These are phyloP conservation scores for Poecilia picta DNA, from an alignment of 2,797 vertebrate genomes.

Conservation along the genomic window DNA sequence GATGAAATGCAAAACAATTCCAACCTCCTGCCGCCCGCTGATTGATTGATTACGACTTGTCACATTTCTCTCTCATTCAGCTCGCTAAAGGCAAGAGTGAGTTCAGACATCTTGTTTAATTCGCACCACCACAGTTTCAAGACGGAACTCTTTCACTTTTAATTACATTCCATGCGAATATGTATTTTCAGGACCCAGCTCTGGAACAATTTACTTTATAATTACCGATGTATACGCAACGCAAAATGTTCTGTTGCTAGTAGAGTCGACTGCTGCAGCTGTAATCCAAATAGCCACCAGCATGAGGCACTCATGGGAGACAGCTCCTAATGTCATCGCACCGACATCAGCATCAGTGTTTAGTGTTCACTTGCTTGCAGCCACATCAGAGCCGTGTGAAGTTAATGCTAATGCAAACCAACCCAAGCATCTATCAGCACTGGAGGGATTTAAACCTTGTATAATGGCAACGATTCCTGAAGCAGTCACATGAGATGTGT, in stretches of 20 bases:
- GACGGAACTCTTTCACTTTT: background rate
- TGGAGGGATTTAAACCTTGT: background rate
- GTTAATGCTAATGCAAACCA: conserved; percentile 8
- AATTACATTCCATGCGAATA: background rate
- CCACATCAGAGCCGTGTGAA: conserved; percentile 11
- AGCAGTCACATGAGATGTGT: background rate
- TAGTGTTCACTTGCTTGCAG: background rate
- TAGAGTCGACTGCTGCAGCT: background rate
- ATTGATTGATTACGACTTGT: conserved; percentile 74
- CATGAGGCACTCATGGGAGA: background rate
- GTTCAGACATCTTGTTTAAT: conserved; percentile 17
- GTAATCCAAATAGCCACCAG: conserved; percentile 8
- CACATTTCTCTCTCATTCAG: conserved; percentile 57
- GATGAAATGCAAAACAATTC: conserved; percentile 79
- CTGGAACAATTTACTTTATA: conserved; percentile 7
- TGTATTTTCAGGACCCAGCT: background rate
- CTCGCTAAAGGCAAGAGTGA: conserved; percentile 25
- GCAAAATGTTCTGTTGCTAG: conserved; percentile 5
- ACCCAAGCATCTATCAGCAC: conserved; percentile 3
- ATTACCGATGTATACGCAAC: background rate
- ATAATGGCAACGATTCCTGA: background rate
- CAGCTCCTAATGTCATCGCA: background rate
- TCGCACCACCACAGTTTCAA: conserved; percentile 9
- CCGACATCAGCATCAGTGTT: background rate
- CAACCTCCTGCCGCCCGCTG: conserved; percentile 65